Conservation (phyloP, 1,140 invertebrate genomes). For the Saccostrea echinata region DNA sequence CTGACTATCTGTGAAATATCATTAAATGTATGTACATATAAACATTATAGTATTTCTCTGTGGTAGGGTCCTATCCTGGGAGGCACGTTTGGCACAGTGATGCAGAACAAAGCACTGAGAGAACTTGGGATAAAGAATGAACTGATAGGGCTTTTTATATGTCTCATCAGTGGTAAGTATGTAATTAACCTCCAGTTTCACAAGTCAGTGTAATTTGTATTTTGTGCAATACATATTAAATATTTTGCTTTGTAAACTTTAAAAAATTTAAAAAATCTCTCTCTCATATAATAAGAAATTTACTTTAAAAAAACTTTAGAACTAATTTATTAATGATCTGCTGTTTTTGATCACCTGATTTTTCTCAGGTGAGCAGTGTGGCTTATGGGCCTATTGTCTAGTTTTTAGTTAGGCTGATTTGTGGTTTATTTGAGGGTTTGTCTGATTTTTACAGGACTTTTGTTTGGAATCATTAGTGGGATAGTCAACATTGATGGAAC, state of each 20-base stretch:
- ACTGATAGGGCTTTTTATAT: constrained; percentile 86
- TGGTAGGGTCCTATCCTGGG: constrained; percentile 90
- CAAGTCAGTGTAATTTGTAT: no score
- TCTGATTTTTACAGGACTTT: constrained; percentile 83
- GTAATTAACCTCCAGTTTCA: not conserved
- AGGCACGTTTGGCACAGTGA: constrained; percentile 90
- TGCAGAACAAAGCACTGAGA: constrained; percentile 86
- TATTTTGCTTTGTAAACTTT: not conserved
- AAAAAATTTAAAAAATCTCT: no score
- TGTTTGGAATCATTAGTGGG: constrained; percentile 88
- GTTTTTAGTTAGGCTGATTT: no score
- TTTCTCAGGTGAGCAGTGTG: no score
- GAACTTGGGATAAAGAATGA: constrained; percentile 81
- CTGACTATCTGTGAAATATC: not conserved
- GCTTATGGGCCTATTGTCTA: no score
- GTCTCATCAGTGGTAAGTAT: constrained; percentile 83
- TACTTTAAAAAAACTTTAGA: no score
- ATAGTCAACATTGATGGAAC: constrained; percentile 79
- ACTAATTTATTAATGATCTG: no score
- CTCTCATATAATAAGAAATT: no score
- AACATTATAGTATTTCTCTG: not conserved
- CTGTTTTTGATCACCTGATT: no score
- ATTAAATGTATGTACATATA: not conserved
- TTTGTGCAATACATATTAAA: no score
- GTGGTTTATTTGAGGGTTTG: no score